A percentile compares a stretch with the other conserved stretches of the same genome.
Conservation (phyloP, 2,797 vertebrate species). For the Rhabdophis nuchalis region DNA sequence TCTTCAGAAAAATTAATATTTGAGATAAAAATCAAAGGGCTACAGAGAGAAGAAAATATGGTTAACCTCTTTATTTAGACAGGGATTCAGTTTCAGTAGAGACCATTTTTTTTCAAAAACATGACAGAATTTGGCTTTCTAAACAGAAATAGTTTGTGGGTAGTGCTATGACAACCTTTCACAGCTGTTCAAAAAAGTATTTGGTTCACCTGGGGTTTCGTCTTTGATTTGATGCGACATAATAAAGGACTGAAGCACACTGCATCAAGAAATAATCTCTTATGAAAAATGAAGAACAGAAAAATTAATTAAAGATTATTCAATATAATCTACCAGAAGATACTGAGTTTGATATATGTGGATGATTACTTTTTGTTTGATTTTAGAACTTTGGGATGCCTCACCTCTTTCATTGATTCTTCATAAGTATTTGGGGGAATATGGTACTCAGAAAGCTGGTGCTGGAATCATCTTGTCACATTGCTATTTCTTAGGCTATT, state of each 20-base stretch:
- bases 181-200: conserved; percentile 51
- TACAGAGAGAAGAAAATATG: conserved; percentile 58
- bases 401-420: background rate
- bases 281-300: background rate
- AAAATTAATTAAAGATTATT: background rate
- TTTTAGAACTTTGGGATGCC: background rate
- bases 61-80: conserved; percentile 67
- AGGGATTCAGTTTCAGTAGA: conserved; percentile 53
- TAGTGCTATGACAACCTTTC: conserved; percentile 39
- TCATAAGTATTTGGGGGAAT: background rate
- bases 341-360: background rate
- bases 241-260: conserved; percentile 41
- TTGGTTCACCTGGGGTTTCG: conserved; percentile 56
- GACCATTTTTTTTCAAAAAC: conserved; percentile 37
- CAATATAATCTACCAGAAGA: background rate
- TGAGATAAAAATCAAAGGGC: conserved; percentile 69
- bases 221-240: conserved; percentile 26
- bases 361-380: background rate
- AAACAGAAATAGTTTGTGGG: conserved; percentile 43
- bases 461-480: background rate
- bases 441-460: background rate
- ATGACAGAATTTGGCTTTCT: conserved; percentile 49
- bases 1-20: conserved; percentile 73
- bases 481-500: background rate
- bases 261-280: background rate